These are phyloP conservation scores for Anagrus nilaparvatae DNA, from an alignment of 1,140 invertebrate species.

Conservation along the genomic window DNA sequence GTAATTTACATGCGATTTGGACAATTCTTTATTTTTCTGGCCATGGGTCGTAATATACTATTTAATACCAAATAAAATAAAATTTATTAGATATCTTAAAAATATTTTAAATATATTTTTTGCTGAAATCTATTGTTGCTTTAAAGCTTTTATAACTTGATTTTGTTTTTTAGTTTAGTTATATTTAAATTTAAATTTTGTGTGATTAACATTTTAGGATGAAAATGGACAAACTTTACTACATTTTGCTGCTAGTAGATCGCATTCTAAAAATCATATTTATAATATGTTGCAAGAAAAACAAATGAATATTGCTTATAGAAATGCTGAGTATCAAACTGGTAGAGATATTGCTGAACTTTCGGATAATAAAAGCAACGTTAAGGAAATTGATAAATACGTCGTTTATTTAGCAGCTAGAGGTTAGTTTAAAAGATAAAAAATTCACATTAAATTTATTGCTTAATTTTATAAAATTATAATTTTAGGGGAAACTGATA, in stretches of 20 bases:
- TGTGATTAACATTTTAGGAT: conserved; percentile 47
- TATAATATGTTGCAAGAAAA: conserved; percentile 68
- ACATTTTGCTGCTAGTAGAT: conserved; percentile 74
- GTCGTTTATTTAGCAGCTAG: conserved; percentile 62
- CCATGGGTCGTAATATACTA: too few relatives aligned
- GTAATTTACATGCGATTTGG: too few relatives aligned
- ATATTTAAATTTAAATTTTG: neutral
- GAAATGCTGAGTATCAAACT: conserved; percentile 76
- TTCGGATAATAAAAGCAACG: conserved; percentile 66
- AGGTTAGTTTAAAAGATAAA: conserved; percentile 43
- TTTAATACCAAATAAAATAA: neutral
- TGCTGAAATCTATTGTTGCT: too few relatives aligned
- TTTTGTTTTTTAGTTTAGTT: conserved; percentile 6
- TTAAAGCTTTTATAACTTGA: conserved; percentile 4
- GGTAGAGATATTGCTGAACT: conserved; percentile 76
- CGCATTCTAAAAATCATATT: conserved; percentile 64
- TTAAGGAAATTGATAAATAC: conserved; percentile 71
- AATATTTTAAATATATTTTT: too few relatives aligned
- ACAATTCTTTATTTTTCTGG: too few relatives aligned
- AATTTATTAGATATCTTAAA: neutral
- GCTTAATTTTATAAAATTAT: conserved; percentile 5
- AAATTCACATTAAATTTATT: conserved; percentile 4
- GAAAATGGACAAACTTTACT: conserved; percentile 80
- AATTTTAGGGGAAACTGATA: conserved; percentile 58
- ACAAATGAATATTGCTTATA: conserved; percentile 62